Base-by-base conservation (phyloP, 2,797 vertebrate genomes). In the Euphonia xanthogaster region DNA sequence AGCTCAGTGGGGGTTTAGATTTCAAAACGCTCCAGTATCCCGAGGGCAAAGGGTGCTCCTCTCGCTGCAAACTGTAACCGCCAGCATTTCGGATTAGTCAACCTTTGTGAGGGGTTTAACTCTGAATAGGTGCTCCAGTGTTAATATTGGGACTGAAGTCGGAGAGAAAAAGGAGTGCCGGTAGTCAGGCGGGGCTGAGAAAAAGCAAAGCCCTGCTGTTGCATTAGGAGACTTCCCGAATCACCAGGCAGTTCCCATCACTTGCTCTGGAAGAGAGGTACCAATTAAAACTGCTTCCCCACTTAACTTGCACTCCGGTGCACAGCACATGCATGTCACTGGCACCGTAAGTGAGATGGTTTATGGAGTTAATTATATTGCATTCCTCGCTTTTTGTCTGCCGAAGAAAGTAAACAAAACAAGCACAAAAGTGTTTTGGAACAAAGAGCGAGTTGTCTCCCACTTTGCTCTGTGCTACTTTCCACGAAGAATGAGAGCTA, bases 361-460 rank as follows among this genome's bases (percentile, higher is more conserved):
- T 90, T 92, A 73, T 51, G 51, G 67, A 87, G 77, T 94, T 90
- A 87, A 95, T 93, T 66, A 87, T 88, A 66, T 85, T 57, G 70
- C 92, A 66, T 35, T 24, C 93, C 79, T 81, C 48, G 44, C 80
- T 76, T 67, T n/a, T 80, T 31, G 61, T 85, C 87, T 82, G 63
- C 81, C 24, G 74, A 90, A 86, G 92, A 96, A 97, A 97, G 96
- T 97, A 96, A 96, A 97, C 93, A 96, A 93, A 97, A 96, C 88
- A 84, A 86, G 90, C 96, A 91, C 82, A 60, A 67, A 95, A 95
- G 96, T 96, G 97, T 95, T 96, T 94, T 91, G 97, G 97, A 98
- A 98, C 97, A 98, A 98, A 98, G 97, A 84, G 95, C 50, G 78
- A 97, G 96, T 96, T 98, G 97, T 97, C 96, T 98, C 89, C 94